A percentile compares a stretch with the other conserved stretches of the same genome.
These are phyloP conservation scores for Trilocha varians DNA, from an alignment of 2,888 invertebrate genomes.

Conservation along the genomic window DNA sequence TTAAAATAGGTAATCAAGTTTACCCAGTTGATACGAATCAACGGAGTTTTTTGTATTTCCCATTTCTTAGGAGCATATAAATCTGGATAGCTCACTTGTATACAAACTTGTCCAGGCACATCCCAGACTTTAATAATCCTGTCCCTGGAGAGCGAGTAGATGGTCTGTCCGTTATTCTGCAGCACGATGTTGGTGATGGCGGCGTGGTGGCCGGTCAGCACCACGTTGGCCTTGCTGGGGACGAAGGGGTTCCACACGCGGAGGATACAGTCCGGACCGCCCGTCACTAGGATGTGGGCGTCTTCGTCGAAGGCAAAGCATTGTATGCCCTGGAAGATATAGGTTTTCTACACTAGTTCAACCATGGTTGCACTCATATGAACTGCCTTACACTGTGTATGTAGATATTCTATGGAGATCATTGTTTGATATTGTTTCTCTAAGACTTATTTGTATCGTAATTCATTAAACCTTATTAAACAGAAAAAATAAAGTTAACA, in stretches of 20 bases:
- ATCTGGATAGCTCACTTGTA: conserved; percentile 73
- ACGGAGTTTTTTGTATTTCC: no score
- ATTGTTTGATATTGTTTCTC: no score
- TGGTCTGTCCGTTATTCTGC: conserved; percentile 76
- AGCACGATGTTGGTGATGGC: conserved; percentile 78
- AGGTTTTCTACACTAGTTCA: no score
- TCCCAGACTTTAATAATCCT: conserved; percentile 86
- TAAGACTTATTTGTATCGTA: no score
- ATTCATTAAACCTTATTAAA: no score
- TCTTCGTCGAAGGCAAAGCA: conserved; percentile 76
- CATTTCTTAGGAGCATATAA: no score
- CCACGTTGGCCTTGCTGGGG: conserved; percentile 75
- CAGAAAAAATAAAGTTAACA: no score
- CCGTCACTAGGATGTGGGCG: conserved; percentile 76
- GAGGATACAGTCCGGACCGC: conserved; percentile 82
- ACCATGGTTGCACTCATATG: no score
- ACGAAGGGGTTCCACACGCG: conserved; percentile 88
- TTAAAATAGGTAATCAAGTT: no score
- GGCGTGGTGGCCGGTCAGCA: conserved; percentile 79
- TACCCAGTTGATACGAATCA: no score
- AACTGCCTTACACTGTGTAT: no score
- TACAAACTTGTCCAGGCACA: conserved; percentile 74
- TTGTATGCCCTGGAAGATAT: conserved; percentile 66
- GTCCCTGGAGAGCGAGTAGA: conserved; percentile 82
- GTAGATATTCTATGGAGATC: no score